A percentile compares a stretch with the other conserved stretches of the same genome.
phyloP scores from a whole-genome alignment of 2,888 invertebrate species.

The Phengaris arion region DNA sequence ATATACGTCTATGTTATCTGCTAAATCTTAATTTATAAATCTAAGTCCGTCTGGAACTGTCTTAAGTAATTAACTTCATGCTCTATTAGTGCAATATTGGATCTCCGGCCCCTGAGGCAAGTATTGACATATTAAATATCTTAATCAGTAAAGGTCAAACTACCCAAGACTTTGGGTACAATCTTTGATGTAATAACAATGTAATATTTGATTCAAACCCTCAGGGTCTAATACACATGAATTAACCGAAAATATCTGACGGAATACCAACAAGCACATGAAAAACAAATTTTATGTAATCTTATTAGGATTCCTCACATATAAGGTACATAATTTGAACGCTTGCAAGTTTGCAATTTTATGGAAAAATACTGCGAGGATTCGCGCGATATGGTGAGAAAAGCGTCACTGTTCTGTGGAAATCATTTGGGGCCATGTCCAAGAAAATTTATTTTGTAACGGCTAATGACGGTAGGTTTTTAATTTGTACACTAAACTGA shows the following conservation, averaged over 20 bases:
- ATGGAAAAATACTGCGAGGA: too few relatives aligned
- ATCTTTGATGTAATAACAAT: conserved; percentile 8
- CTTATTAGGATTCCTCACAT: neutral
- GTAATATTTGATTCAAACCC: neutral
- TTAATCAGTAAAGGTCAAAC: conserved; percentile 1
- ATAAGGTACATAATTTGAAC: neutral
- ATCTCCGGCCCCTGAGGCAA: neutral
- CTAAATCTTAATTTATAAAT: too few relatives aligned
- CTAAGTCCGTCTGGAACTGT: too few relatives aligned
- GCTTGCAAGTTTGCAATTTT: neutral
- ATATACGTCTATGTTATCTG: too few relatives aligned
- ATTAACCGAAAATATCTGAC: neutral
- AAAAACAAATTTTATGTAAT: neutral
- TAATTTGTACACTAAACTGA: too few relatives aligned
- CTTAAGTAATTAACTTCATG: neutral
- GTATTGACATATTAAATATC: conserved; percentile 9
- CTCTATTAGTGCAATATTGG: neutral
- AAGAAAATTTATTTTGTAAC: too few relatives aligned
- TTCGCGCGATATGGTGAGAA: too few relatives aligned
- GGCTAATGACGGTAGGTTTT: too few relatives aligned
- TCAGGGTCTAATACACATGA: neutral
- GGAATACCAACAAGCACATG: neutral
- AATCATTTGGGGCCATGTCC: too few relatives aligned
- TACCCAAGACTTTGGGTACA: neutral
- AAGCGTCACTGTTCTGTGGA: too few relatives aligned